Conservation (phyloP, 2,113 vertebrate species). For the Rhinoptilus africanus region DNA sequence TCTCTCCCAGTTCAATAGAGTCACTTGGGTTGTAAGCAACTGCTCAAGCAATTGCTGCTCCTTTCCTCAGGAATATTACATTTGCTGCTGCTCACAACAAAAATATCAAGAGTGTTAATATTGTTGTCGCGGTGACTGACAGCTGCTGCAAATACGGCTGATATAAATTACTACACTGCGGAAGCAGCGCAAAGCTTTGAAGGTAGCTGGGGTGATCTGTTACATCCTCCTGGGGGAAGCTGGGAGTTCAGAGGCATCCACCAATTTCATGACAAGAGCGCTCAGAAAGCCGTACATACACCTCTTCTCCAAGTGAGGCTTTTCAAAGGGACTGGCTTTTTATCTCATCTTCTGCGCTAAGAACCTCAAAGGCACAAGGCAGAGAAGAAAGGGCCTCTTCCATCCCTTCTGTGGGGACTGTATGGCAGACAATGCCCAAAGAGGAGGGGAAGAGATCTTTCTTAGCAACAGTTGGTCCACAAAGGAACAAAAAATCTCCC, state of each 20-base stretch:
- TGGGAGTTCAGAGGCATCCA: neutral
- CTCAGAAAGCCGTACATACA: neutral
- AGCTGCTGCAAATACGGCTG: slow-evolving; percentile 47
- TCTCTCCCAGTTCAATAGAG: slow-evolving; percentile 2
- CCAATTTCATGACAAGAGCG: neutral
- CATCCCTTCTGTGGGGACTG: neutral
- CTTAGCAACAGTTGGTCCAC: fast-evolving
- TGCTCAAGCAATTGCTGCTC: neutral
- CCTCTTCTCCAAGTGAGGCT: neutral
- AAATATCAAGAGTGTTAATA: slow-evolving; percentile 17
- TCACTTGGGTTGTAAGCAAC: neutral
- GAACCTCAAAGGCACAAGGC: neutral
- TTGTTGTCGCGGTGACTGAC: slow-evolving; percentile 57
- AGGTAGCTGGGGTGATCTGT: neutral
- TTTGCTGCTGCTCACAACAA: slow-evolving; percentile 14
- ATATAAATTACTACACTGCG: neutral
- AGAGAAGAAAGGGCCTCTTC: neutral
- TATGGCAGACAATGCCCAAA: fast-evolving
- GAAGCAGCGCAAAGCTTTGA: neutral
- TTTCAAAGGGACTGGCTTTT: neutral
- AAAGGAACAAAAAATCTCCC: neutral
- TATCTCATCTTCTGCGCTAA: neutral
- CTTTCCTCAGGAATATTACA: neutral
- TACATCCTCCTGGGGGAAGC: neutral
- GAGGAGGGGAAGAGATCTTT: neutral